Base-by-base conservation (phyloP, 2,888 invertebrate species). In the Rosalia funebris region DNA sequence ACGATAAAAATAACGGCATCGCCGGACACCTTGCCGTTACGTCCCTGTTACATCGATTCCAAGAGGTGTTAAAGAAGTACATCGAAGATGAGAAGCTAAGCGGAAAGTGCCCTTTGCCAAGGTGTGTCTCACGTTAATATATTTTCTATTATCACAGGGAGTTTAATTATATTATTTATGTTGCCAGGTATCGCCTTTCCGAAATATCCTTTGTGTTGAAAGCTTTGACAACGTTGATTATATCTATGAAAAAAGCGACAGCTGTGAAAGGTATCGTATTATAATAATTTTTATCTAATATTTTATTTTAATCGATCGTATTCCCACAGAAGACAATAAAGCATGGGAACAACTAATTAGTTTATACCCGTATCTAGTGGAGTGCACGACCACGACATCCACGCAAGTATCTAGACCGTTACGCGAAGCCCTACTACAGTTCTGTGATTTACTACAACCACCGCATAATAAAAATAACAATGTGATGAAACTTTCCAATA, bases 151-250 rank as follows among this genome's bases (percentile, higher is more conserved):
- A 25, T 7, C 25, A 25, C 25, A 25, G 4, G 3, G 25, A 7
- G 4, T 25, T 3, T 7, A 7, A 25, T 25, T 7, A 25, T 25
- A 25, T 25, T 25, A 25, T 25, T 5, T 25, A 7, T 25, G 25
- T 25, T 79, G 82, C 62, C 80, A 95, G 96, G 82, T 95, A 96
- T 78, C 88, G 96, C 63, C 84, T 97, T 64, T 95, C 96, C 1
- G 97, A 98, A 84, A 95, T 98, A 81, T 95, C 96, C 46, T 97
- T 97, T 82, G 97, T 97, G 17, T 81, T 98, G 54, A 95, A 96
- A 82, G 97, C 97, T 54, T 90, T 97, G 55, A 93, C 96, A 25
- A 96, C 97, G 0, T 84, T 98, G 39, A 90, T 96, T 3, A 89
- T 92, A 48, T 95, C 96, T 1, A 89, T 98, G 85, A 96, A 96